phyloP scores from a whole-genome alignment of 2,113 vertebrate species.

The Lophochroa leadbeateri region DNA sequence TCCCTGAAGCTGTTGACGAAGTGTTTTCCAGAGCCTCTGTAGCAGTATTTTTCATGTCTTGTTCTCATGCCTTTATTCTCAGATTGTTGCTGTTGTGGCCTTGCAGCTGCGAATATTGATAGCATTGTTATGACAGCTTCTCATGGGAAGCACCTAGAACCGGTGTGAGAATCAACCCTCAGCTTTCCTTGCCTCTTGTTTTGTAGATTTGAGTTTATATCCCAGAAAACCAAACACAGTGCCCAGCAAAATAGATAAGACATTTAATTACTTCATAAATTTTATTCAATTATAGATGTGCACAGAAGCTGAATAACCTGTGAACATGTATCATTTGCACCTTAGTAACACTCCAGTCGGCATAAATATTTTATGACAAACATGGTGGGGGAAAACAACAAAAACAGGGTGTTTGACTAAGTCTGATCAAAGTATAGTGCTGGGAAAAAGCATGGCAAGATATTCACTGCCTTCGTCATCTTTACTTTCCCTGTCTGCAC shows the following conservation, averaged over 20 bases:
- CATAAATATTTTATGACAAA: not conserved
- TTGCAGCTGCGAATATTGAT: slow-evolving; percentile 21
- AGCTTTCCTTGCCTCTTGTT: not conserved
- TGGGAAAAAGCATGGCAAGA: not conserved
- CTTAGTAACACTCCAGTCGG: not conserved
- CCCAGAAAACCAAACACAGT: not conserved
- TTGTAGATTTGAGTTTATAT: not conserved
- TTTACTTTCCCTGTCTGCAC: not conserved
- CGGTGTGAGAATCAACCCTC: not conserved
- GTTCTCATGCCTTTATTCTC: not conserved
- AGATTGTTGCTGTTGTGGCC: not conserved
- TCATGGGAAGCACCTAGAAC: not conserved
- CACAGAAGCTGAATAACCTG: not conserved
- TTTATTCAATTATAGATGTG: not conserved
- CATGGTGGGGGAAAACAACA: not conserved
- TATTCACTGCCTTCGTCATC: not conserved
- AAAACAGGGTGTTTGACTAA: not conserved
- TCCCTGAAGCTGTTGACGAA: not conserved
- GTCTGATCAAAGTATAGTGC: not conserved
- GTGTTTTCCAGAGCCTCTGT: not conserved
- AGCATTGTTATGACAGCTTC: not conserved
- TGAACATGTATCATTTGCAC: not conserved
- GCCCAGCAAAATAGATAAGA: not conserved
- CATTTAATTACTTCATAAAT: not conserved
- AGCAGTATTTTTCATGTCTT: not conserved